Evolutionary conservation across 2,113 vertebrate genomes (phyloP), one percentile per base, ranked within the genome.

Genomic region (Aegotheles bennettii): DNA sequence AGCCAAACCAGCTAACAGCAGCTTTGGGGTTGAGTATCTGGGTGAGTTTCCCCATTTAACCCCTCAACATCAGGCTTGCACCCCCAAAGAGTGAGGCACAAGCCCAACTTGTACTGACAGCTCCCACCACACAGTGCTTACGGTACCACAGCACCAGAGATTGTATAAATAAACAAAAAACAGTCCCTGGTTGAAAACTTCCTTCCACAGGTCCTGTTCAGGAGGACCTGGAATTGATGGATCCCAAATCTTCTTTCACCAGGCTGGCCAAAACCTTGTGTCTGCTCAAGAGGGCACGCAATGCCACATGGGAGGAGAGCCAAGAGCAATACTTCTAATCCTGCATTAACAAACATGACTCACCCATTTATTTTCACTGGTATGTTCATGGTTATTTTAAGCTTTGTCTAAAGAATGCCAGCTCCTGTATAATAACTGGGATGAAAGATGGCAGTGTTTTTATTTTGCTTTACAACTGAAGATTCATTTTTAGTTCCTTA

Each of bases 331-430:
- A 35, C 76, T 81, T 93, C 83, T 53, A 71, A 81, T 57, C 68
- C 88, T 56, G 31, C 73, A 31, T 79, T 93, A 95, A 89, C 90
- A 67, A 89, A 86, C 74, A 93, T 96, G 94, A 96, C 85, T 97
- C 95, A 96, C 92, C 74, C 93, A 74, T 96, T 95, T 96, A 93
- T 97, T 96, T 95, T 93, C 95, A 86, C 94, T 95, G 96, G 85
- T 96, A 71, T 68, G 83, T 92, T 95, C 93, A 86, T 63, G 95
- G 85, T 95, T 97, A 96, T 97, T 96, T 97, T 94, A 96, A 97
- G 92, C 94, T 93, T 92, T 95, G 94, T 95, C 95, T 96, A 78
- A 96, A 97, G 92, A 93, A 96, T 96, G 90, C 83, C 94, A 95
- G 94, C 92, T 92, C 87, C 95, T 94, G 93, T 76, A 74, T 43